phyloP scores from a whole-genome alignment of 2,797 vertebrate species.

The Halcyon badia region DNA sequence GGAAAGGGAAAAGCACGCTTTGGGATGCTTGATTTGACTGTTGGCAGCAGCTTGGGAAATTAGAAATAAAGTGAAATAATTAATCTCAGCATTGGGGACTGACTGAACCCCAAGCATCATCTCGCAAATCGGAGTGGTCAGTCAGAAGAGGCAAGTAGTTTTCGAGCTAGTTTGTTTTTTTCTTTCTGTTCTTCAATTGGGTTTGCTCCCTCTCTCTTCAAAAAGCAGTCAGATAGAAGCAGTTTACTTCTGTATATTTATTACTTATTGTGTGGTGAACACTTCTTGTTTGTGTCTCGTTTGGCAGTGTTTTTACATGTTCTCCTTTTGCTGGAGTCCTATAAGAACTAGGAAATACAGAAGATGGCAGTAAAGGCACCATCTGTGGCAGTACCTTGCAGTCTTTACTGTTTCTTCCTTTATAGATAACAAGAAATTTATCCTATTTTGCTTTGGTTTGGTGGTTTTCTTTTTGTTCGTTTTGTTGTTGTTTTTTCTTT shows the following conservation, averaged over 20 bases:
- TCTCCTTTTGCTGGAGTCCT: not conserved
- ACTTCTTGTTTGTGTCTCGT: not conserved
- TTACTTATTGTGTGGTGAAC: not conserved
- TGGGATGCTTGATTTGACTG: not conserved
- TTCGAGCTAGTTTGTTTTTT: not conserved
- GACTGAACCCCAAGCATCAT: not conserved
- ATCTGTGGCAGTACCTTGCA: not conserved
- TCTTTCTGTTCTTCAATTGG: not conserved
- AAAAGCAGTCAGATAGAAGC: not conserved
- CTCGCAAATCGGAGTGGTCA: accelerated
- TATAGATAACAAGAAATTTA: not conserved
- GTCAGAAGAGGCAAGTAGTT: not conserved
- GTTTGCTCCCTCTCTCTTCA: not conserved
- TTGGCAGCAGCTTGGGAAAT: not conserved
- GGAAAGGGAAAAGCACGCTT: not conserved
- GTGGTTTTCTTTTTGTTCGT: too few relatives aligned
- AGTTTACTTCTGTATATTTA: not conserved
- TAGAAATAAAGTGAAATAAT: not conserved
- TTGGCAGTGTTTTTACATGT: not conserved
- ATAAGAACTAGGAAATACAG: not conserved
- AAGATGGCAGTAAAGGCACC: not conserved
- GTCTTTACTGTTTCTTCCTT: not conserved
- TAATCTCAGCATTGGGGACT: not conserved
- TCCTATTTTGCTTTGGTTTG: not conserved
- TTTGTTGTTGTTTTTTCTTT: too few relatives aligned